A percentile compares a stretch with the other conserved stretches of the same genome.
phyloP scores from a whole-genome alignment of 2,888 invertebrate species.

The Athetis lepigone region DNA sequence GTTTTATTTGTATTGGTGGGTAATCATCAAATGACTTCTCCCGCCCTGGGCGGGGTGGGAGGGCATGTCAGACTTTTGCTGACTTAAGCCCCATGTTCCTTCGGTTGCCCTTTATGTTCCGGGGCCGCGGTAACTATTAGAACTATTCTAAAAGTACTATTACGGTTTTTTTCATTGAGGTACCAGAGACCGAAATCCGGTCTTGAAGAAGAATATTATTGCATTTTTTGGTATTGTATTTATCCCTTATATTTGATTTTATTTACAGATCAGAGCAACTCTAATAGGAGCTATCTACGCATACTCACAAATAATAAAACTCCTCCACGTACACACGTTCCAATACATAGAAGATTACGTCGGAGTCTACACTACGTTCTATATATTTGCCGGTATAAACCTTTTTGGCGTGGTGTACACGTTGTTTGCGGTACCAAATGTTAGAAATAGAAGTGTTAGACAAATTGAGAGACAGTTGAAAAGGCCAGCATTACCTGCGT shows the following conservation, averaged over 20 bases:
- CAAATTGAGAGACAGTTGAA: conserved; percentile 82
- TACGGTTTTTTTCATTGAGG: no score
- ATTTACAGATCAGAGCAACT: conserved; percentile 80
- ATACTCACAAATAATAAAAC: conserved; percentile 77
- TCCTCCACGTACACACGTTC: conserved; percentile 78
- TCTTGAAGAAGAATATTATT: no score
- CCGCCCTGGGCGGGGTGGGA: no score
- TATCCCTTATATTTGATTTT: not conserved
- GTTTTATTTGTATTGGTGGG: no score
- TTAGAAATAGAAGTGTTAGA: conserved; percentile 72
- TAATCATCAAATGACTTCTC: no score
- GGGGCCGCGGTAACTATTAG: no score
- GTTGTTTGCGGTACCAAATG: conserved; percentile 74
- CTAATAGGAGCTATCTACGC: conserved; percentile 73
- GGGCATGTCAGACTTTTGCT: no score
- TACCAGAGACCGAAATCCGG: no score
- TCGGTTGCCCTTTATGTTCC: no score
- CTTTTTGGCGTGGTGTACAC: conserved; percentile 80
- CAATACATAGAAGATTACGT: conserved; percentile 78
- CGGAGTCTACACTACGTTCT: conserved; percentile 79
- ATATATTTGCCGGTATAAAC: conserved; percentile 80
- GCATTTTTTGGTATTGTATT: no score
- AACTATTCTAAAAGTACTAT: no score
- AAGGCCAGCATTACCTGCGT: conserved; percentile 76
- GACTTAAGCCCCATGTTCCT: no score